Evolutionary conservation across 2,797 vertebrate species (phyloP).

Genomic region (Spatula clypeata): DNA sequence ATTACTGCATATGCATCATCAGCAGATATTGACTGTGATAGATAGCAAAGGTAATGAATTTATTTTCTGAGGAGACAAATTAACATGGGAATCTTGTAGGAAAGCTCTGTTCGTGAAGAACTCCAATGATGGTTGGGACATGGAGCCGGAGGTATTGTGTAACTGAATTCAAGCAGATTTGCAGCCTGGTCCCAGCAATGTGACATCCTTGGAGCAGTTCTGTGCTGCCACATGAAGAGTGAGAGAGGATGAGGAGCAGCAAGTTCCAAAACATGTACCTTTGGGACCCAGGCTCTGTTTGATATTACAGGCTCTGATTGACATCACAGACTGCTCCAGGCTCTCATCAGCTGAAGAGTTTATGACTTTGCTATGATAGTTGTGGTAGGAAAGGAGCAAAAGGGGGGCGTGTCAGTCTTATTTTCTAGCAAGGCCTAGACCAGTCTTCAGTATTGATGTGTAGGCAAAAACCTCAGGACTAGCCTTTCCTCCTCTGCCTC

Average conservation of each 20-base stretch:
- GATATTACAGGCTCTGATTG: background rate
- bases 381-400: background rate
- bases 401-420: background rate
- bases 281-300: background rate
- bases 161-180: background rate
- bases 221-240: background rate
- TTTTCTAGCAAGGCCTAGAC: background rate
- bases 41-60: background rate
- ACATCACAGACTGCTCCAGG: background rate
- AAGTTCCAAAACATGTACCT: background rate
- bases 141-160: background rate
- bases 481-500: background rate
- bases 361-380: background rate
- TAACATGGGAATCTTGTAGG: rapidly evolving
- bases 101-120: background rate
- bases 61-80: background rate
- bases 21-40: background rate
- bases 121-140: background rate
- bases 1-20: background rate
- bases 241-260: background rate
- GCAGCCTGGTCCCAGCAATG: background rate
- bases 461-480: background rate
- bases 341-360: background rate
- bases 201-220: background rate
- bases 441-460: background rate